Conservation (phyloP, 2,797 vertebrate species). For the Myotis findleyi region DNA sequence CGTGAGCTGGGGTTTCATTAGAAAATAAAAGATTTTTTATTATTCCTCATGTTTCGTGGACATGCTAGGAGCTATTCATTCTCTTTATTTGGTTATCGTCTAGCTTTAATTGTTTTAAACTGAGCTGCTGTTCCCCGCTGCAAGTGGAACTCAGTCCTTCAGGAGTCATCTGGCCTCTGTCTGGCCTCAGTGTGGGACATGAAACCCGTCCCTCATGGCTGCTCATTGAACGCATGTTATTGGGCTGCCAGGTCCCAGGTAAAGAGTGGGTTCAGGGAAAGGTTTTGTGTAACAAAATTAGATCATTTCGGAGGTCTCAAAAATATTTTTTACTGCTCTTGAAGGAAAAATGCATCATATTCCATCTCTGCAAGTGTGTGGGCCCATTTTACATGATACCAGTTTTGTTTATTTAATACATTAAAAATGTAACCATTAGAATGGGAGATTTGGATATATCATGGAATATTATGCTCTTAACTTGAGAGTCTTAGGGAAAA, state of each 20-base stretch:
- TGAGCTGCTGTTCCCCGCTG: constrained; percentile 3
- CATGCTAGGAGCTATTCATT: background rate
- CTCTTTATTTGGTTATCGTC: constrained; percentile 27
- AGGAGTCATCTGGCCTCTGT: background rate
- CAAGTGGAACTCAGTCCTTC: background rate
- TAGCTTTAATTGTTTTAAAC: constrained; percentile 48
- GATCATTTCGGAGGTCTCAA: background rate
- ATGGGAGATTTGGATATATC: background rate
- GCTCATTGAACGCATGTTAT: background rate
- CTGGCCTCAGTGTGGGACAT: background rate
- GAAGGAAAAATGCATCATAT: constrained; percentile 5
- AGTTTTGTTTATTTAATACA: background rate
- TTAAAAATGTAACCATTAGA: constrained; percentile 34
- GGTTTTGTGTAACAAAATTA: constrained; percentile 22
- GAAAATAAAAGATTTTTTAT: constrained; percentile 22
- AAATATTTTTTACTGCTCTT: constrained; percentile 24
- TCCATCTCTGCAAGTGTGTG: background rate
- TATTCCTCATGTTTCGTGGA: constrained; percentile 42
- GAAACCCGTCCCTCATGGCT: background rate
- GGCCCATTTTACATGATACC: background rate
- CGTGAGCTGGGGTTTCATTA: constrained; percentile 2
- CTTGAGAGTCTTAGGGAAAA: background rate
- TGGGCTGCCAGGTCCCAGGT: background rate
- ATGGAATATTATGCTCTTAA: background rate
- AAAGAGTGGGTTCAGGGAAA: constrained; percentile 36